Conservation (phyloP, 2,797 vertebrate species). For the Lagocephalus sceleratus region DNA sequence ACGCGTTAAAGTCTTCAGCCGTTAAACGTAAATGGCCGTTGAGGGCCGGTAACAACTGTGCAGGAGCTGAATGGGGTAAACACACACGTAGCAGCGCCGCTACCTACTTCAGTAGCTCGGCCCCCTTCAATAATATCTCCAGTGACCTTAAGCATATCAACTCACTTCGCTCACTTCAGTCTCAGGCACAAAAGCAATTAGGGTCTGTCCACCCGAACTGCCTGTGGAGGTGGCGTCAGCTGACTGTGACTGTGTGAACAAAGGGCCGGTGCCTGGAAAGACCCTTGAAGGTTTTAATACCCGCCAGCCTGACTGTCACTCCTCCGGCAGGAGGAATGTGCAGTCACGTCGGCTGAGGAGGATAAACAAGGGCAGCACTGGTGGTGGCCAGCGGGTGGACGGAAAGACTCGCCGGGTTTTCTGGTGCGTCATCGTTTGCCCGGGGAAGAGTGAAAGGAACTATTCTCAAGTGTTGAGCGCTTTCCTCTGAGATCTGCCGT, state of each 20-base stretch:
- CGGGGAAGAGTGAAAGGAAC: neutral
- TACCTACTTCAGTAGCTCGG: no score
- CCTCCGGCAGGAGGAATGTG: slow-evolving; percentile 55
- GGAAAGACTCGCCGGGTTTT: neutral
- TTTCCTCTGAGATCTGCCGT: slow-evolving; percentile 25
- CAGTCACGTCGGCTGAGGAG: slow-evolving; percentile 29
- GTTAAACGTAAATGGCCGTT: slow-evolving; percentile 26
- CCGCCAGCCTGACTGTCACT: slow-evolving; percentile 21
- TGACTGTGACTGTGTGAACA: slow-evolving; percentile 35
- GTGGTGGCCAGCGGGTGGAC: slow-evolving; percentile 13
- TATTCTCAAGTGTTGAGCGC: slow-evolving; percentile 3
- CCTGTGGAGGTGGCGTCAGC: slow-evolving; percentile 22
- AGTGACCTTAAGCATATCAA: no score
- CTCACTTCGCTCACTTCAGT: no score
- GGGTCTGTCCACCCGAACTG: no score
- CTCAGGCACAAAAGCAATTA: no score
- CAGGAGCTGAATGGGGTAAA: neutral
- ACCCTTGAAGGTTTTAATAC: slow-evolving; percentile 31
- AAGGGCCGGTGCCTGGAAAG: slow-evolving; percentile 49
- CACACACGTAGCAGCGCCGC: neutral
- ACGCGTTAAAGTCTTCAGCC: slow-evolving; percentile 39
- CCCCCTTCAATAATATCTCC: no score
- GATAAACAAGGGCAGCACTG: slow-evolving; percentile 25
- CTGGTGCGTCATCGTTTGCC: slow-evolving; percentile 18
- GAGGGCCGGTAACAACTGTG: slow-evolving; percentile 4